phyloP scores from a whole-genome alignment of 2,888 invertebrate genomes.

The Epirrhoe tristata region DNA sequence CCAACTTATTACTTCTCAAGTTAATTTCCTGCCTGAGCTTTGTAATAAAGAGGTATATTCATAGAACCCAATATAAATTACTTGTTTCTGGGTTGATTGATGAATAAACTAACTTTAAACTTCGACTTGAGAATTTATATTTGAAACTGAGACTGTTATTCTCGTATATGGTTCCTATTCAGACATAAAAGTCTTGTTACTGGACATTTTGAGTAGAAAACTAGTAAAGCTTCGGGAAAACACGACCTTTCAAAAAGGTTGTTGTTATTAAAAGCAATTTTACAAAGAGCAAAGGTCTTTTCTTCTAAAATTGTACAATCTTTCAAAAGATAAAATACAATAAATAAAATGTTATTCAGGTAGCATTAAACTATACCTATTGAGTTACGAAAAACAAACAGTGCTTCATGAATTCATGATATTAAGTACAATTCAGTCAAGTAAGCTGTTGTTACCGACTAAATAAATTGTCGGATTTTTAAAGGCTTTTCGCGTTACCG shows the following conservation, averaged over 20 bases:
- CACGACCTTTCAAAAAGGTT: neutral
- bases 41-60: neutral
- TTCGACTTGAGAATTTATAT: neutral
- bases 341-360: neutral
- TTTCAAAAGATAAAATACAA: neutral
- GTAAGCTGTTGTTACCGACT: conserved; percentile 67
- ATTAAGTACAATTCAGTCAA: conserved; percentile 47
- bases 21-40: conserved; percentile 6
- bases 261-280: neutral
- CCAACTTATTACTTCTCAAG: neutral
- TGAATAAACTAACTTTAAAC: conserved; percentile 17
- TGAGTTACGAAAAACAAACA: conserved; percentile 18
- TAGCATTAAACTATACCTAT: neutral
- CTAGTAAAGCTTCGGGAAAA: neutral
- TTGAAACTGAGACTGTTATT: conserved; percentile 1
- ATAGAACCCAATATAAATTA: conserved; percentile 15
- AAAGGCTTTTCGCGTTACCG: conserved; percentile 79
- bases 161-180: neutral
- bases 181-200: neutral
- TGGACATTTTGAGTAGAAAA: neutral
- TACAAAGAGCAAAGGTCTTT: too few species aligned
- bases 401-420: conserved; percentile 28
- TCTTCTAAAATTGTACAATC: neutral
- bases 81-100: conserved; percentile 30
- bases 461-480: conserved; percentile 83